Evolutionary conservation across 2,888 invertebrate species (phyloP).

Genomic region (Timema podura): DNA sequence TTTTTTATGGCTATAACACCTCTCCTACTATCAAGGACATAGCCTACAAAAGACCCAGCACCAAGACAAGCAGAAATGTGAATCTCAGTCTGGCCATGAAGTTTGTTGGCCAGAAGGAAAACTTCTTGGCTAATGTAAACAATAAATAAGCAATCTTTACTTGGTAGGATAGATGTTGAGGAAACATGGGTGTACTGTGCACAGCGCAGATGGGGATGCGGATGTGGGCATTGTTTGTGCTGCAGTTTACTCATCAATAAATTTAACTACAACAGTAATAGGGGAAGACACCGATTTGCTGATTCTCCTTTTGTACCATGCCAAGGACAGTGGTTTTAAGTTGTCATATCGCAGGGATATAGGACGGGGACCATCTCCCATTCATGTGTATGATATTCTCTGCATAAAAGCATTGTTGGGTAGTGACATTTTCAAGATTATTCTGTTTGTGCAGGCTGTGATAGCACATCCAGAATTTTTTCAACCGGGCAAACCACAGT

Average conservation of each 20-base stretch:
- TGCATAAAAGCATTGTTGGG: not conserved
- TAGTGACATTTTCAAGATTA: not conserved
- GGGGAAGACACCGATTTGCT: not conserved
- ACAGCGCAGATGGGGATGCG: not conserved
- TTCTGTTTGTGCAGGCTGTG: not conserved
- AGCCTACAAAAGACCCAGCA: not conserved
- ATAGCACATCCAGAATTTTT: not conserved
- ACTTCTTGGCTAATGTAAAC: not conserved
- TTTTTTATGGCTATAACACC: not conserved
- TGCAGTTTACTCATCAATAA: not conserved
- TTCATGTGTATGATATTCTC: not conserved
- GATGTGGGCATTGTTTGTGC: not conserved
- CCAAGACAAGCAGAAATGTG: not conserved
- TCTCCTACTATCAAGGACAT: not conserved
- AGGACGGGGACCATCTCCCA: not conserved
- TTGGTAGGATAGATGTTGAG: not conserved
- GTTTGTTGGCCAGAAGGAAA: conserved; percentile 1
- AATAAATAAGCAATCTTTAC: not conserved
- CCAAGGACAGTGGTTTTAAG: not conserved
- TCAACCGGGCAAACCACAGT: not conserved
- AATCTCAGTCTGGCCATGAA: not conserved
- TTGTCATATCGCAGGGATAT: not conserved
- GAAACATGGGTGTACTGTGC: not conserved
- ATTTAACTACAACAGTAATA: not conserved
- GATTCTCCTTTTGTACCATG: not conserved